Evolutionary conservation across 2,113 vertebrate species (phyloP).

Genomic region (Xenopus laevis): DNA sequence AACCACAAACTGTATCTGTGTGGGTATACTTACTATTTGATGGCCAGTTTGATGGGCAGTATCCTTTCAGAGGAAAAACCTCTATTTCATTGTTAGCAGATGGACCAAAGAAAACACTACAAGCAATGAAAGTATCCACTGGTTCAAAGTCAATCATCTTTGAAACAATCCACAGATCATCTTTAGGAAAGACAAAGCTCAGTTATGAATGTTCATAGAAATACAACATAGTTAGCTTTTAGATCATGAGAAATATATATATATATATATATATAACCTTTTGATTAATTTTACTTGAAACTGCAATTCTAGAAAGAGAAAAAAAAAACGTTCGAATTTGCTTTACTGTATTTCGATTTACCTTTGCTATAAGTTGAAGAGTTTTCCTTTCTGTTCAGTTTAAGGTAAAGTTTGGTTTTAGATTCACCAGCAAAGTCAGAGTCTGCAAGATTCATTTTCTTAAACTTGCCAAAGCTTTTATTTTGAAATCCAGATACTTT

Average conservation of each 20-base stretch:
- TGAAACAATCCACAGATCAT: constrained; percentile 76
- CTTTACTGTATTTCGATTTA: constrained; percentile 39
- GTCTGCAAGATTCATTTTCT: constrained; percentile 51
- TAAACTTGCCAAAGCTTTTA: constrained; percentile 58
- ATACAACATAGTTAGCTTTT: too few relatives aligned
- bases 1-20: too few relatives aligned
- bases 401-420: constrained; percentile 69
- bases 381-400: constrained; percentile 65
- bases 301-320: too few relatives aligned
- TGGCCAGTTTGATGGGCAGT: constrained; percentile 67
- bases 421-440: constrained; percentile 53
- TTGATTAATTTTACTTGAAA: too few relatives aligned
- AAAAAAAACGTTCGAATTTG: background rate
- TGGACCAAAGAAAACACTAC: constrained; percentile 71
- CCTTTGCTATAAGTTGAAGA: constrained; percentile 71
- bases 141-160: constrained; percentile 68
- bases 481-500: constrained; percentile 63
- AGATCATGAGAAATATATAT: too few relatives aligned
- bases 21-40: constrained; percentile 58
- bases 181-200: constrained; percentile 50
- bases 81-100: constrained; percentile 68
- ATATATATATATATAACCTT: background rate
- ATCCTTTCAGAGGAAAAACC: constrained; percentile 68
- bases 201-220: background rate
- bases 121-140: constrained; percentile 69